A percentile compares a stretch with the other conserved stretches of the same genome.
These are phyloP conservation scores for Poeciliopsis occidentalis DNA, from an alignment of 2,113 vertebrate species.

Conservation along the genomic window DNA sequence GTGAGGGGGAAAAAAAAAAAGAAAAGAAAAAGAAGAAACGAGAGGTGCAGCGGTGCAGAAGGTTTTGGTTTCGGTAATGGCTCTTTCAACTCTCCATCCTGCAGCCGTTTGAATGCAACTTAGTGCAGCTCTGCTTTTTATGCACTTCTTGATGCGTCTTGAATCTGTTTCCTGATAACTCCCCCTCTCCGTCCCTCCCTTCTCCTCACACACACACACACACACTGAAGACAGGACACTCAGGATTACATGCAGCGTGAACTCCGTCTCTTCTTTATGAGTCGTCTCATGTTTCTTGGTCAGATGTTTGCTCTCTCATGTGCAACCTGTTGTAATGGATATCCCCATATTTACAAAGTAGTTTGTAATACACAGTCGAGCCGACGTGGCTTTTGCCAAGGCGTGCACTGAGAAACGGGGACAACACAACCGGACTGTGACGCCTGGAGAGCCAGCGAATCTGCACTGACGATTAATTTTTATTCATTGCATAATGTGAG, in stretches of 20 bases:
- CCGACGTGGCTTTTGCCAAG: background rate
- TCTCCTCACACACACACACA: no score
- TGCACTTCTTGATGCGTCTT: background rate
- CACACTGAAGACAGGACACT: no score
- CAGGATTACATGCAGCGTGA: background rate
- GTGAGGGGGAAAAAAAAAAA: background rate
- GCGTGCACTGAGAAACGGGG: background rate
- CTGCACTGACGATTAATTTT: background rate
- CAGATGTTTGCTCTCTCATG: background rate
- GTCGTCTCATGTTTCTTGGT: background rate
- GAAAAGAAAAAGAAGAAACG: background rate
- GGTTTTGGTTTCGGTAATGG: background rate
- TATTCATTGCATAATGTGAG: background rate
- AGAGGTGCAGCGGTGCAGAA: background rate
- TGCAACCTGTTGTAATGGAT: slow-evolving; percentile 10
- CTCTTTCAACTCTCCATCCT: background rate
- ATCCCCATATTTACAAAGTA: background rate
- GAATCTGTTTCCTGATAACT: background rate
- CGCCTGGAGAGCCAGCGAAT: background rate
- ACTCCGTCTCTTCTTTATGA: background rate
- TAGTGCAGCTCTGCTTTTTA: background rate
- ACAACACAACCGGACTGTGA: background rate
- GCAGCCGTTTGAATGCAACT: background rate
- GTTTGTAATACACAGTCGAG: background rate
- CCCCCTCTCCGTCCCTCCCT: no score